Base-by-base conservation (phyloP, 2,113 vertebrate species). In the Pampusana beccarii region DNA sequence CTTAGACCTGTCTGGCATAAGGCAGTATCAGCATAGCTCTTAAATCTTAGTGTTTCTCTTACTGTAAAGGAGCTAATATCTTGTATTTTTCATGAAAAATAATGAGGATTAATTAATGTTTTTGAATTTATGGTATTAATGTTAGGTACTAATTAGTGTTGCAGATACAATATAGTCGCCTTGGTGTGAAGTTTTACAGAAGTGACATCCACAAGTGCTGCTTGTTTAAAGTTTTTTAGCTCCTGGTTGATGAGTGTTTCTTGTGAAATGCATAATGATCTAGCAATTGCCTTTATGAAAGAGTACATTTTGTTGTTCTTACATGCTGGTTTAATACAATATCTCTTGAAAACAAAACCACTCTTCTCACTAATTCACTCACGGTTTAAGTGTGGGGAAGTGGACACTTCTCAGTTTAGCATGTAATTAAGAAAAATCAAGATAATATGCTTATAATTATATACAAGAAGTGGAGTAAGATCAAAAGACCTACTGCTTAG, bases 371-470 rank as follows among this genome's bases (percentile, higher is more conserved):
- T 93, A 51, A 64, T 72, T 86, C 2, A 61, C 13, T 20, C 29
- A 48, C 0, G 3, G 65, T 81, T 36, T 2, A 91, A 88, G 65
- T 34, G 57, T 23, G 25, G 66, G 61, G 34, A 94, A 87, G 80
- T 91, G 95, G 90, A 92, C 80, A 51, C 83, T 72, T 89, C 44
- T 91, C 29, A 38, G n/a, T 65, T 96, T 50, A 79, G 13, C 25
- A n/a, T 38, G 44, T 65, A 91, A 94, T 93, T 93, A 88, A 70
- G 57, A 84, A 87, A 88, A 84, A 91, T 72, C 53, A 70, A 80
- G 73, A 38, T 56, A 79, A 67, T 92, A 54, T 42, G 28, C 36
- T 72, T 79, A 58, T 79, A 92, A 88, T 92, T 92, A 60, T 8
- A 21, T 18, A 53, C 60, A 72, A 88, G 65, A 78, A 72, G 69